A percentile compares a stretch with the other conserved stretches of the same genome.
Evolutionary conservation across 2,888 invertebrate genomes (phyloP).

Genomic region (Chelonus formosanus): DNA sequence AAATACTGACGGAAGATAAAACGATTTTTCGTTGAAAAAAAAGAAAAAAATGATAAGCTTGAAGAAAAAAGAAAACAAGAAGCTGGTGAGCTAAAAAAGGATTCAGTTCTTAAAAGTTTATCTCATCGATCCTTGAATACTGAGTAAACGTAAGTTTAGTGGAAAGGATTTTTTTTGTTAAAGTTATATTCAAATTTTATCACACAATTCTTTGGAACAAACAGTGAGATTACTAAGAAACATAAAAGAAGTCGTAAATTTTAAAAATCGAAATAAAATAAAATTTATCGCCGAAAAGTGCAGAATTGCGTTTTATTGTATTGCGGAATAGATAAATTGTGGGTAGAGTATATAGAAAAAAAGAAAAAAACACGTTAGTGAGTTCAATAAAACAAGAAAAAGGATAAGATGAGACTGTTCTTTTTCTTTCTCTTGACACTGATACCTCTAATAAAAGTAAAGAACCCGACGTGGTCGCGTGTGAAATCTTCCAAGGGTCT

Average conservation of each 20-base stretch:
- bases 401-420: neutral
- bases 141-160: slow-evolving; percentile 1
- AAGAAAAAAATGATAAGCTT: slow-evolving; percentile 6
- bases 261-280: slow-evolving; percentile 8
- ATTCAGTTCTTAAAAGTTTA: slow-evolving; percentile 17
- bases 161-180: neutral
- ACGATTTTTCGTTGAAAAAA: slow-evolving; percentile 12
- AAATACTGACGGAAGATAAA: slow-evolving; percentile 1
- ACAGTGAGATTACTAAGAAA: too few species aligned
- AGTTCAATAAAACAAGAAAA: slow-evolving; percentile 5
- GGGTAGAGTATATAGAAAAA: neutral
- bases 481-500: slow-evolving; percentile 19
- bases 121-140: slow-evolving; percentile 13
- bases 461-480: slow-evolving; percentile 10
- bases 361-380: neutral
- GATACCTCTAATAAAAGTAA: slow-evolving; percentile 13
- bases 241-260: too few species aligned
- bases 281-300: neutral
- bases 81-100: neutral
- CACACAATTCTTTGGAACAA: too few species aligned
- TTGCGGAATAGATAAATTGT: neutral
- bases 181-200: neutral
- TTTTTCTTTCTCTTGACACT: slow-evolving; percentile 8
- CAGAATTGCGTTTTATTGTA: neutral
- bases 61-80: slow-evolving; percentile 7